A percentile compares a stretch with the other conserved stretches of the same genome.
Conservation (phyloP, 2,113 vertebrate species). For the Tachysurus vachellii region DNA sequence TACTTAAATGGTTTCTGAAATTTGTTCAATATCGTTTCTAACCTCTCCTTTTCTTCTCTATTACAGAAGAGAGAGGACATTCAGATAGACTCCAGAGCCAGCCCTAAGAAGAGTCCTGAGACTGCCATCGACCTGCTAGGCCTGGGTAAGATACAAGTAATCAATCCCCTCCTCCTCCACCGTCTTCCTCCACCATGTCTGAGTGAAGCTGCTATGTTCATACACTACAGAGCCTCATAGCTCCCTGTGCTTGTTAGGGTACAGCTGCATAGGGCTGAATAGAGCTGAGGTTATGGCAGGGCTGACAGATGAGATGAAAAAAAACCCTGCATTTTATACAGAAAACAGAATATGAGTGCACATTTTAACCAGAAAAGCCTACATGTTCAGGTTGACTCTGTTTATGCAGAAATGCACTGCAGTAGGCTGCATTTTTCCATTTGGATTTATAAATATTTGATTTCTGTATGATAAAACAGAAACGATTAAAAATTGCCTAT, state of each 20-base stretch:
- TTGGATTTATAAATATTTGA: neutral
- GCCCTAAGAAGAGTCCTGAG: conserved; percentile 82
- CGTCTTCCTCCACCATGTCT: neutral
- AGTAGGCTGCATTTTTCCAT: neutral
- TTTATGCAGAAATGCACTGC: neutral
- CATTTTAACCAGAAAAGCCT: neutral
- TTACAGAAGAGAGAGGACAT: conserved; percentile 82
- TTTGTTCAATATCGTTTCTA: conserved; percentile 22
- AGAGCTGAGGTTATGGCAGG: neutral
- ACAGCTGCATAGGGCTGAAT: neutral
- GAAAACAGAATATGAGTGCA: neutral
- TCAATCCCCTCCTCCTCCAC: neutral
- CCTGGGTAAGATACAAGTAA: conserved; percentile 81
- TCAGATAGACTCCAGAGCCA: conserved; percentile 79
- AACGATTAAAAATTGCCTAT: neutral
- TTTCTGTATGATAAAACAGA: neutral
- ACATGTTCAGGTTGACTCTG: neutral
- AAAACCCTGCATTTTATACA: neutral
- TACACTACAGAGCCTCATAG: neutral
- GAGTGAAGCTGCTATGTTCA: conserved; percentile 1
- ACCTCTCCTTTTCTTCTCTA: conserved; percentile 52
- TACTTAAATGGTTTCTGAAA: neutral
- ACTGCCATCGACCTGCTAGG: conserved; percentile 89
- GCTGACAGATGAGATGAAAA: neutral
- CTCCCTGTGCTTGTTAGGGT: neutral